Conservation (phyloP, 2,113 vertebrate genomes). For the Mesocricetus auratus region DNA sequence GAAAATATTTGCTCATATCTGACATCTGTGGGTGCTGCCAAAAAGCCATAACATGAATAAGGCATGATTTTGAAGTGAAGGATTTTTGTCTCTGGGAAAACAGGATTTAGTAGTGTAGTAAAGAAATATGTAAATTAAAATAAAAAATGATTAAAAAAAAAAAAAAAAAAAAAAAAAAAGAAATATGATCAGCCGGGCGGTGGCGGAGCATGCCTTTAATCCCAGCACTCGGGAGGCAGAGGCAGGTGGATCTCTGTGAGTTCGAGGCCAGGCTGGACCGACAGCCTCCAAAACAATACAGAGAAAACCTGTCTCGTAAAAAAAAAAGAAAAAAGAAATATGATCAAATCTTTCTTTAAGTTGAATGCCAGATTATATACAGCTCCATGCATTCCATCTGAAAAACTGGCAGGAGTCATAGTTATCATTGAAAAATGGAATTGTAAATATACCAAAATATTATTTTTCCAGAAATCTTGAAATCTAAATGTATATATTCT, state of each 20-base stretch:
- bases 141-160: too few species aligned
- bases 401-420: not conserved
- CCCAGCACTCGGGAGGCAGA: too few species aligned
- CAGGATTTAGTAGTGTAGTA: not conserved
- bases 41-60: not conserved
- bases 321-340: not conserved
- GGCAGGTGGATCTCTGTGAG: too few species aligned
- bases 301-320: too few species aligned
- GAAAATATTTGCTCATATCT: not conserved
- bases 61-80: not conserved
- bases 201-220: too few species aligned
- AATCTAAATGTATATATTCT: not conserved
- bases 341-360: not conserved
- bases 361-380: not conserved
- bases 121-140: not conserved
- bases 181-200: too few species aligned
- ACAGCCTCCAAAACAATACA: too few species aligned
- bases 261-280: too few species aligned
- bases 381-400: not conserved
- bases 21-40: not conserved
- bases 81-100: not conserved
- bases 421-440: not conserved
- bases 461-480: not conserved
- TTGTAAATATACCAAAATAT: not conserved
- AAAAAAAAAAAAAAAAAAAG: too few species aligned